Conservation (phyloP, 2,113 vertebrate genomes). For the Poeciliopsis occidentalis region DNA sequence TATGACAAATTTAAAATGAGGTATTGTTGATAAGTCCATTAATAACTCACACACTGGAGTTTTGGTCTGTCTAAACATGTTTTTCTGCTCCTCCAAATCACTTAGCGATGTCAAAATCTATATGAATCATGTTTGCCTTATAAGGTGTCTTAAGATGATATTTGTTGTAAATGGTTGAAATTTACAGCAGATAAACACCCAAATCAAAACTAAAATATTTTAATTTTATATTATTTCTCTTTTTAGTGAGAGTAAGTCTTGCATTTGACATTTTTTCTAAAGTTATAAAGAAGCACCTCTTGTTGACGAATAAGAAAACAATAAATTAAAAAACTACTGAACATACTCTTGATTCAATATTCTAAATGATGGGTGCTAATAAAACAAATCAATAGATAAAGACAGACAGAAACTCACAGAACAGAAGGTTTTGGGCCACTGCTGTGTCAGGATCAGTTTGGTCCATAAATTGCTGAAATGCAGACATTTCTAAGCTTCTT, state of each 20-base stretch:
- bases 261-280: no score
- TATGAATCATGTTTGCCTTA: background rate
- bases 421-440: constrained; percentile 82
- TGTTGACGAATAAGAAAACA: no score
- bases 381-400: background rate
- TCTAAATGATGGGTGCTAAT: background rate
- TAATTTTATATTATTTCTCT: no score
- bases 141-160: background rate
- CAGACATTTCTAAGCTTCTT: background rate
- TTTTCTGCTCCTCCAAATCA: no score
- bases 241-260: no score
- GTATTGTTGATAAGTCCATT: background rate
- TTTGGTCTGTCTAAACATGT: background rate
- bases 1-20: background rate
- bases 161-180: background rate
- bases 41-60: background rate
- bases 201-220: no score
- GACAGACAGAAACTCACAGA: constrained; percentile 57
- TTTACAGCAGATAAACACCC: no score
- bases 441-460: constrained; percentile 81
- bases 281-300: no score
- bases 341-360: background rate
- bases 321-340: background rate
- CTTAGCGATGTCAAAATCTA: no score
- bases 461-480: constrained; percentile 76